Base-by-base conservation (phyloP, 2,113 vertebrate genomes). In the Sigmodon hispidus region DNA sequence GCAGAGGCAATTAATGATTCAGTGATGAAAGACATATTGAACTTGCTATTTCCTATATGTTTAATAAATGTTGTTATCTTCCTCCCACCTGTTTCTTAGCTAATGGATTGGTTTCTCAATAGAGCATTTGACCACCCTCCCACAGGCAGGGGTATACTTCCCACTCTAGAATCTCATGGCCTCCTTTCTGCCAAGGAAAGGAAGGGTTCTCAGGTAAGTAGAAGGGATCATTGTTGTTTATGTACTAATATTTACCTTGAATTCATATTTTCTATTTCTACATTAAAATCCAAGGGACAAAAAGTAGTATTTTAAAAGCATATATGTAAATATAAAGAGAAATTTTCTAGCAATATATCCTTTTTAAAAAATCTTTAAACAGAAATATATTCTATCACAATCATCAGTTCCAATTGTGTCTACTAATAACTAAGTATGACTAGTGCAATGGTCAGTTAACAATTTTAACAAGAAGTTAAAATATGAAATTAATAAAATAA, bases 321-420 rank as follows among this genome's bases (percentile, higher is more conserved):
- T 73, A 43, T 65, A 34, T n/a, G 1, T 83, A 90, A 83, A 72
- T 40, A 87, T 12, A 87, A 77, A 72, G 29, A 57, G 31, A 84
- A 48, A 5, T 0, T 93, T 90, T 92, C 69, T 59, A 84, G 17
- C 24, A 75, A 34, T 9, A 65, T 17, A 88, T 2, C 16, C 19
- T 67, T 52, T 34, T 79, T 36, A 89, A 90, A 6, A 93, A 90
- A 81, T 94, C 55, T n/a, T 81, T 90, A 90, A 91, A 63, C 24
- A 77, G 52, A 91, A 93, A 81, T 1, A 61, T 10, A 95, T 67
- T 92, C 88, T 91, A 63, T 26, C n/a, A 67, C 9, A 67, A 48
- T 8, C 3, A 81, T 90, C 45, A 69, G 59, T 50, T 81, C 69
- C 94, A 94, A 94, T 69, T 45, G 29, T 65, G 8, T 36, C 48